Conservation (phyloP, 2,113 vertebrate genomes). For the Pollimyrus isidori region DNA sequence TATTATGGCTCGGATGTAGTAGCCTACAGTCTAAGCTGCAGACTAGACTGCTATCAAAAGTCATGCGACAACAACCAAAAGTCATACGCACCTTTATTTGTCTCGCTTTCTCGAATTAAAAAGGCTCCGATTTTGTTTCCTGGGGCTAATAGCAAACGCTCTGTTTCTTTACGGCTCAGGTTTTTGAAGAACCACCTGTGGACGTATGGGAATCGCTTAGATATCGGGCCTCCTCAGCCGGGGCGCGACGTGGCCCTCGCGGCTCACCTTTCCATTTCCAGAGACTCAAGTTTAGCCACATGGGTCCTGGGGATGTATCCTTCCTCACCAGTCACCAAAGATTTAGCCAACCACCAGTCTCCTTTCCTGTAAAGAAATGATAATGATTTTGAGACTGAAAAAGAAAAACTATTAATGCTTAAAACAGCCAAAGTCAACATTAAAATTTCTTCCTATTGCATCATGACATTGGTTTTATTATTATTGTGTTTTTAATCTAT, state of each 20-base stretch:
- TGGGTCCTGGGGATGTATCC: conserved; percentile 83
- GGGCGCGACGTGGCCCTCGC: too few species aligned
- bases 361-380: conserved; percentile 57
- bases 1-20: background rate
- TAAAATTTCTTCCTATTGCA: background rate
- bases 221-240: background rate
- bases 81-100: conserved; percentile 58
- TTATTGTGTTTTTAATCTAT: background rate
- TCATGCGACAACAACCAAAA: background rate
- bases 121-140: conserved; percentile 77
- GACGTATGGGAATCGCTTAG: background rate
- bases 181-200: conserved; percentile 88
- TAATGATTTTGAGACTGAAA: background rate
- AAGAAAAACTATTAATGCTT: background rate
- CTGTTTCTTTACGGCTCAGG: conserved; percentile 79
- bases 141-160: conserved; percentile 76
- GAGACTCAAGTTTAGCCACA: conserved; percentile 62
- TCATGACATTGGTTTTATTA: background rate
- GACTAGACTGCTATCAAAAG: background rate
- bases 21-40: background rate
- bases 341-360: conserved; percentile 90
- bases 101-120: conserved; percentile 86
- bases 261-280: conserved; percentile 82
- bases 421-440: background rate
- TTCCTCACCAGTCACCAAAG: conserved; percentile 66